Evolutionary conservation across 2,888 invertebrate genomes (phyloP).

Genomic region (Sphaerophoria rueppellii): DNA sequence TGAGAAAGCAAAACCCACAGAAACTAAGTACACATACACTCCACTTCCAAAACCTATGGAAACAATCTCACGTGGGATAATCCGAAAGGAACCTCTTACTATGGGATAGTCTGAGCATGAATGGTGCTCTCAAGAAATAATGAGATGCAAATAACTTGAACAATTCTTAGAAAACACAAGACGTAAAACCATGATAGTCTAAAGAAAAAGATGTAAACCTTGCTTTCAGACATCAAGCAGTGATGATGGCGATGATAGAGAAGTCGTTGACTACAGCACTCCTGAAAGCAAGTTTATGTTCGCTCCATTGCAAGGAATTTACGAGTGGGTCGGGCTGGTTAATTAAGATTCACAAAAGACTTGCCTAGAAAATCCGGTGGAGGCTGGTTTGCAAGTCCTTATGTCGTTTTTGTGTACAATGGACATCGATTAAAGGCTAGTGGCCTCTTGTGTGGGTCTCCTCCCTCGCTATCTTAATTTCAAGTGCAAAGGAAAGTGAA

Average conservation of each 20-base stretch:
- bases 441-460: slow-evolving; percentile 50
- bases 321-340: slow-evolving; percentile 21
- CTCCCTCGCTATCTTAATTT: slow-evolving; percentile 30
- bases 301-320: slow-evolving; percentile 37
- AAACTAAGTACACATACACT: slow-evolving; percentile 58
- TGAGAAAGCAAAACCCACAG: slow-evolving; percentile 62
- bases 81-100: slow-evolving; percentile 55
- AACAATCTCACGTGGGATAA: slow-evolving; percentile 70
- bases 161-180: slow-evolving; percentile 49
- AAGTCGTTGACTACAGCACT: slow-evolving; percentile 52
- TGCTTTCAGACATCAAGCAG: slow-evolving; percentile 8
- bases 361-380: slow-evolving; percentile 34
- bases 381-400: slow-evolving; percentile 18
- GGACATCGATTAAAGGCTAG: slow-evolving; percentile 44
- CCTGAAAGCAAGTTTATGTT: slow-evolving; percentile 24
- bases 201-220: slow-evolving; percentile 7
- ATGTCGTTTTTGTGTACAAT: slow-evolving; percentile 5
- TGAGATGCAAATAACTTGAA: slow-evolving; percentile 71
- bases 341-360: slow-evolving; percentile 59
- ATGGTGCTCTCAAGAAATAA: slow-evolving; percentile 52
- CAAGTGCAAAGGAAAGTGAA: slow-evolving; percentile 54
- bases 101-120: slow-evolving; percentile 26
- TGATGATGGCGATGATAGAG: slow-evolving; percentile 49
- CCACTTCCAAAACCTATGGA: slow-evolving; percentile 58
- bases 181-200: slow-evolving; percentile 32